A percentile compares a stretch with the other conserved stretches of the same genome.
These are phyloP conservation scores for Troides helena DNA, from an alignment of 2,888 invertebrate genomes.

Conservation along the genomic window DNA sequence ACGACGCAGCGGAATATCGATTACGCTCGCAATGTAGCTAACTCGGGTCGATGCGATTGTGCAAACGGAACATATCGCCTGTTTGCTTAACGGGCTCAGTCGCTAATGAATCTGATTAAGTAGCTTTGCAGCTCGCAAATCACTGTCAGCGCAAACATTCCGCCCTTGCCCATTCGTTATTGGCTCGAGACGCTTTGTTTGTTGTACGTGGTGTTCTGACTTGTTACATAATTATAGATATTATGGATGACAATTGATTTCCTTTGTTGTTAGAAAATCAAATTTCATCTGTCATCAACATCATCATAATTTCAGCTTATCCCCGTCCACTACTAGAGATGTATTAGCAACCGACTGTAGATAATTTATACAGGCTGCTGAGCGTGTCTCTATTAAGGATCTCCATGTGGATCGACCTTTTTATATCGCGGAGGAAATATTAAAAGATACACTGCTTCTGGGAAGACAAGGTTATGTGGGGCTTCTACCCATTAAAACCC, in stretches of 20 bases:
- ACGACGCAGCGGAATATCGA: slow-evolving; percentile 14
- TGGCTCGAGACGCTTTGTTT: slow-evolving; percentile 13
- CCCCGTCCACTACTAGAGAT: too few species aligned
- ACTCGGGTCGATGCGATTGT: slow-evolving; percentile 11
- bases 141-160: slow-evolving; percentile 26
- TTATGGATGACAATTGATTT: not conserved
- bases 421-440: too few species aligned
- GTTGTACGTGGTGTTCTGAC: slow-evolving; percentile 9
- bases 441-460: too few species aligned
- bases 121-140: slow-evolving; percentile 53
- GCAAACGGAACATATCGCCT: slow-evolving; percentile 31
- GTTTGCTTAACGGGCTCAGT: slow-evolving; percentile 52
- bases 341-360: too few species aligned
- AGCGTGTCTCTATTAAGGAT: too few species aligned
- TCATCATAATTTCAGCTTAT: too few species aligned
- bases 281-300: not conserved
- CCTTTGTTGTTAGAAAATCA: not conserved
- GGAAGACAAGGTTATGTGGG: too few species aligned
- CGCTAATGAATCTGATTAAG: slow-evolving; percentile 76
- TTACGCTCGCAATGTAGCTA: slow-evolving; percentile 12
- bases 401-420: too few species aligned
- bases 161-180: slow-evolving; percentile 20
- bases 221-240: not conserved
- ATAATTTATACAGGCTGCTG: too few species aligned
- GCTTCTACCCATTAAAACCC: too few species aligned